Evolutionary conservation across 2,797 vertebrate species (phyloP), one percentile per base, ranked within the genome.

Genomic region (Smutsia temminckii): DNA sequence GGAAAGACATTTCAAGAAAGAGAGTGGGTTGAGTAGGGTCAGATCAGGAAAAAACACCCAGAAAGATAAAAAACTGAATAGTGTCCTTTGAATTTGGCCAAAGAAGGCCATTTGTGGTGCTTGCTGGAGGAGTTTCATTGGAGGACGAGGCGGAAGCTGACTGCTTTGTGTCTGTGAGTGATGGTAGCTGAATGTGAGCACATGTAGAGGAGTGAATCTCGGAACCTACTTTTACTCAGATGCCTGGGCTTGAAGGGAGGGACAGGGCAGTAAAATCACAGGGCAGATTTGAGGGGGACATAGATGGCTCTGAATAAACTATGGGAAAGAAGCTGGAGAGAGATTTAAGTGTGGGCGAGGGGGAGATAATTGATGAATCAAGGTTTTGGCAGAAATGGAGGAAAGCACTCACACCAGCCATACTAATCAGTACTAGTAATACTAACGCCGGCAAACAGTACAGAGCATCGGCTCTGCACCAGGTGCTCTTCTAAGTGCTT

Each of bases 261-360:
- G 68, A 42, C 25, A 20, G 42, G 83, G 23, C n/a, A 49, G 8
- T 29, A 53, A 85, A 42, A 85, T 69, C 12, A 61, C n/a, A 3
- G 74, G 37, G 7, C 32, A 53, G 53, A 55, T 46, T 46, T 49
- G 6, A 34, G 27, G 8, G 63, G 57, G 74, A 61, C 27, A 42
- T 18, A 71, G 53, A 9, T 57, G 74, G 37, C 37, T 75, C 18
- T 84, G 46, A 77, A 53, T 27, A 91, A 91, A 75, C 27, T 29
- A 59, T 57, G 42, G 29, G 92, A 85, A 68, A 72, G 53, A 75
- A 72, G 69, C 53, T 74, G 57, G 92, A 93, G 74, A 84, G 64
- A 75, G 49, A 59, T 51, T 79, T 89, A 89, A 79, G 27, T 68
- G 49, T 61, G 17, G n/a, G 57, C 53, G n/a, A 90, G 17, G 18